Percentiles rank a stretch among this genome's conserved stretches.
Evolutionary conservation across 2,888 invertebrate species (phyloP).

Genomic region (Rugalucina vietnamica): DNA sequence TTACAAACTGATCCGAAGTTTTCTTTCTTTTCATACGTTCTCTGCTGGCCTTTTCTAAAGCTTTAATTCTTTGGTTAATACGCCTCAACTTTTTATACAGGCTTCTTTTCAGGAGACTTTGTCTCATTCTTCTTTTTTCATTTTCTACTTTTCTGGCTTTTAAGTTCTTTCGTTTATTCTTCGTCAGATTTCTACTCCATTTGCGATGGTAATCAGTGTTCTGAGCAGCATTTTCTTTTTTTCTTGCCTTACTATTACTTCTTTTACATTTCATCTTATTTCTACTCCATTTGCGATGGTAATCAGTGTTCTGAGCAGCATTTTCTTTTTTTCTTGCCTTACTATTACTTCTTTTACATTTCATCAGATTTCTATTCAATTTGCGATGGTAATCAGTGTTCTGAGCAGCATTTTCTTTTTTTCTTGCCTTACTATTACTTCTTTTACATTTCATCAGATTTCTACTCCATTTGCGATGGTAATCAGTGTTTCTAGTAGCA

Average conservation of each 20-base stretch:
- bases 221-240: neutral
- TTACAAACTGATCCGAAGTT: neutral
- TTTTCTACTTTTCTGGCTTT: neutral
- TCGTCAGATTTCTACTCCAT: neutral
- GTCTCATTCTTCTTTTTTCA: neutral
- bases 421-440: neutral
- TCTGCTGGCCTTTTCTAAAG: neutral
- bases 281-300: neutral
- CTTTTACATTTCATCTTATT: neutral
- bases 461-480: neutral
- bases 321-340: neutral
- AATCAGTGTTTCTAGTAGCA: neutral
- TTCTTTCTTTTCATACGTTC: neutral
- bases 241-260: neutral
- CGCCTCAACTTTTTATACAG: neutral
- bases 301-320: neutral
- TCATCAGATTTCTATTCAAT: neutral
- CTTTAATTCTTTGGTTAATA: neutral
- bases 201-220: neutral
- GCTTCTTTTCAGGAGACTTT: neutral
- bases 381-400: no score
- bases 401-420: neutral
- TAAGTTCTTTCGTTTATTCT: neutral
- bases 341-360: neutral
- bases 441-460: neutral